Conservation (phyloP, 1,140 invertebrate genomes). For the Elymnias hypermnestra region DNA sequence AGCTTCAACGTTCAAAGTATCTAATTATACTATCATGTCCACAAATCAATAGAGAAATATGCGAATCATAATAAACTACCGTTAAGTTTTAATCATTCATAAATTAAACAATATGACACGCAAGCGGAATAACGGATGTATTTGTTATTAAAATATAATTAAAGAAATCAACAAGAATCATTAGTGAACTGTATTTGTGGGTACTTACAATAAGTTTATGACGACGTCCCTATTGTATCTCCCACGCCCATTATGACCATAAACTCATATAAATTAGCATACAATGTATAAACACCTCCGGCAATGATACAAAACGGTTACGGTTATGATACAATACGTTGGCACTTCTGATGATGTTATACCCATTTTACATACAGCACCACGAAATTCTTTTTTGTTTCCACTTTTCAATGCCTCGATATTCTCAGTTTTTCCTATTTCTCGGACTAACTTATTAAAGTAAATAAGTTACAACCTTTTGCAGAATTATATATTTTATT, state of each 20-base stretch:
- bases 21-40: too few relatives aligned
- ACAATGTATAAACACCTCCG: slow-evolving; percentile 46
- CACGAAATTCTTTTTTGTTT: too few relatives aligned
- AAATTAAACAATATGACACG: too few relatives aligned
- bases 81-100: too few relatives aligned
- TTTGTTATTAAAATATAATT: slow-evolving; percentile 1
- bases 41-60: too few relatives aligned
- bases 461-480: too few relatives aligned
- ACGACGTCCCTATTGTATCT: slow-evolving; percentile 20
- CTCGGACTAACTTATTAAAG: too few relatives aligned
- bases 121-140: background rate
- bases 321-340: slow-evolving; percentile 38
- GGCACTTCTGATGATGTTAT: background rate
- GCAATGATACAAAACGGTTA: slow-evolving; percentile 42
- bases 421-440: too few relatives aligned
- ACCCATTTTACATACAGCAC: background rate
- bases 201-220: slow-evolving; percentile 17
- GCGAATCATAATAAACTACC: too few relatives aligned
- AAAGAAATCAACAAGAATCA: slow-evolving; percentile 5
- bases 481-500: too few relatives aligned
- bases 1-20: too few relatives aligned
- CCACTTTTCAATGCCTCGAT: too few relatives aligned
- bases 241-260: slow-evolving; percentile 50
- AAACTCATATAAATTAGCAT: slow-evolving; percentile 53
- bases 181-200: slow-evolving; percentile 8